Base-by-base conservation (phyloP, 2,888 invertebrate species). In the Drosophila bunnanda region DNA sequence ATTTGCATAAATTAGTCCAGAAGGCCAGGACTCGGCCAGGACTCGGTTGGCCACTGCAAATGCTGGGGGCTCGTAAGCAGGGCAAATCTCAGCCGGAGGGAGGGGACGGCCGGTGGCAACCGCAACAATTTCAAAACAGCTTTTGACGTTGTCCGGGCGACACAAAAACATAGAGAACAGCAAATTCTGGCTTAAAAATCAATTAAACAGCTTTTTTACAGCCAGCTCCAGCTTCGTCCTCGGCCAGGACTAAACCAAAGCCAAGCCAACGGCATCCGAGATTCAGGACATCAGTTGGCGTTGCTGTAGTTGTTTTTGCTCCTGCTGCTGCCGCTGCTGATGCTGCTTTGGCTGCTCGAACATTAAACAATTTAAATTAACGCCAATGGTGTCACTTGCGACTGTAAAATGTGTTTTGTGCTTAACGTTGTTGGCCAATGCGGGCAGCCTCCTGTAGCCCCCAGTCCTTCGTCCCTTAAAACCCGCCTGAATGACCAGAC, bases 351-450 rank as follows among this genome's bases (percentile, higher is more conserved):
- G 78, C 57, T 65, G 70, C 78, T 66, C 72, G 74, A 77, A 86
- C 86, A 85, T 88, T 89, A 78, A 88, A 88, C 87, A 90, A 90
- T 90, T 90, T 88, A 90, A 90, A 90, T 90, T 90, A 90, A 90
- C 91, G 90, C 91, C 90, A 84, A 79, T 88, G 89, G 91, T 89
- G 91, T 90, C 90, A 89, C 89, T 89, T 88, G 88, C 78, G 80
- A 77, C 89, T 85, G 79, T 82, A 80, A 82, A 86, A 87, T 84
- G 82, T 88, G 76, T 86, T 86, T 78, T 80, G 79, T 79, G 87
- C 79, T 83, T 79, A 86, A 86, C 79, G 65, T 79, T 77, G 81
- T 68, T 64, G 70, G 56, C 71, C 61, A 71, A 82, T 85, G 82
- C 88, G 86, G 88, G 86, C 74, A 54, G 53, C 46, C 36, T 44